A percentile compares a stretch with the other conserved stretches of the same genome.
Evolutionary conservation across 2,888 invertebrate genomes (phyloP).

Genomic region (Anthrax anthrax): DNA sequence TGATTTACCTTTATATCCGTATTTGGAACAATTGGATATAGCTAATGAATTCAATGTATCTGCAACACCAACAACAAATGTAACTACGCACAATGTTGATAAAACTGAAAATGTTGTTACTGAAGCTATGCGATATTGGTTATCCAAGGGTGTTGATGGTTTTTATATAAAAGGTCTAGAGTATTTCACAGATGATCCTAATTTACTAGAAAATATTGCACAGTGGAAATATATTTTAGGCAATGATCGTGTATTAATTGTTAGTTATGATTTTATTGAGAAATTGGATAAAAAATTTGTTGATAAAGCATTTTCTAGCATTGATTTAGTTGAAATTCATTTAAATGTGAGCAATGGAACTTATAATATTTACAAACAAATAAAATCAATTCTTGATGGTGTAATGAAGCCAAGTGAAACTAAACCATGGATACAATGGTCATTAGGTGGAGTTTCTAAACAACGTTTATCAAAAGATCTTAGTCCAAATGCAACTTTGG

Average conservation of each 20-base stretch:
- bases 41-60: slow-evolving; percentile 34
- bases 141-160: slow-evolving; percentile 68
- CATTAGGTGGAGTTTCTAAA: slow-evolving; percentile 46
- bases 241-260: slow-evolving; percentile 47
- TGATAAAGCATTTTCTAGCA: slow-evolving; percentile 45
- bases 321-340: slow-evolving; percentile 59
- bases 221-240: slow-evolving; percentile 57
- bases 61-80: slow-evolving; percentile 6
- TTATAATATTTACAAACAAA: slow-evolving; percentile 41
- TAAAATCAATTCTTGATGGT: slow-evolving; percentile 42
- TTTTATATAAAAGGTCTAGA: slow-evolving; percentile 75
- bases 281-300: slow-evolving; percentile 35
- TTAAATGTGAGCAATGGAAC: slow-evolving; percentile 45
- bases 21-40: slow-evolving; percentile 30
- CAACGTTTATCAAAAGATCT: slow-evolving; percentile 44
- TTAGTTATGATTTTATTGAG: slow-evolving; percentile 43
- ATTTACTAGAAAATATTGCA: slow-evolving; percentile 43
- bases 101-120: slow-evolving; percentile 34
- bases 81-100: slow-evolving; percentile 1
- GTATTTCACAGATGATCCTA: slow-evolving; percentile 45
- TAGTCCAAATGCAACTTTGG: slow-evolving; percentile 48
- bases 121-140: slow-evolving; percentile 51
- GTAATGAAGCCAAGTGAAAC: slow-evolving; percentile 43
- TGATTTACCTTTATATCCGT: slow-evolving; percentile 56
- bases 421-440: slow-evolving; percentile 70